These are phyloP conservation scores for Apamea crenata DNA, from an alignment of 2,888 invertebrate genomes.

Conservation along the genomic window DNA sequence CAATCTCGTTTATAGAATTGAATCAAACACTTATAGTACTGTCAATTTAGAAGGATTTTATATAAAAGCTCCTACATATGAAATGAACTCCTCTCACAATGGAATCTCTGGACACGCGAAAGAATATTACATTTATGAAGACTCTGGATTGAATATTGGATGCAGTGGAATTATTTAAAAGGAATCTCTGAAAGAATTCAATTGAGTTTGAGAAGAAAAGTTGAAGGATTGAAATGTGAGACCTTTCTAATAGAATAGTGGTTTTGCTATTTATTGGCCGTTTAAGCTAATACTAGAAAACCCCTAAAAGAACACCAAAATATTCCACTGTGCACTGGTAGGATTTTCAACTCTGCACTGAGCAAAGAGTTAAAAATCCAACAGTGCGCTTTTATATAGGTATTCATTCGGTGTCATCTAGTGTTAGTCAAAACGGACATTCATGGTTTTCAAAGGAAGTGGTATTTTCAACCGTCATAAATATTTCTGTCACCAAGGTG, in stretches of 20 bases:
- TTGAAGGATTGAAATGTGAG: background rate
- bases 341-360: background rate
- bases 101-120: constrained; percentile 45
- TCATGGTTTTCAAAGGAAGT: too few species aligned
- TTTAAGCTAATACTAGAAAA: background rate
- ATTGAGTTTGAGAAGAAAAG: constrained; percentile 26
- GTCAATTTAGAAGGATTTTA: constrained; percentile 46
- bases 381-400: background rate
- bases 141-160: constrained; percentile 54
- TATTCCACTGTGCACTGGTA: background rate
- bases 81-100: constrained; percentile 54
- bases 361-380: background rate
- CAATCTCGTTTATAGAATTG: constrained; percentile 41
- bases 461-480: background rate
- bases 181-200: constrained; percentile 38
- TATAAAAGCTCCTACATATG: constrained; percentile 46
- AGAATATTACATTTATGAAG: constrained; percentile 57
- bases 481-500: background rate
- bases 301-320: too few species aligned
- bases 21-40: constrained; percentile 41
- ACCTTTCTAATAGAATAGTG: background rate
- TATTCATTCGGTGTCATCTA: too few species aligned
- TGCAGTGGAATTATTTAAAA: constrained; percentile 49
- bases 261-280: background rate
- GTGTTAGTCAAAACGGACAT: too few species aligned